Evolutionary conservation across 1,140 invertebrate species (phyloP).

Genomic region (Pseudomyrmex dendroicus): DNA sequence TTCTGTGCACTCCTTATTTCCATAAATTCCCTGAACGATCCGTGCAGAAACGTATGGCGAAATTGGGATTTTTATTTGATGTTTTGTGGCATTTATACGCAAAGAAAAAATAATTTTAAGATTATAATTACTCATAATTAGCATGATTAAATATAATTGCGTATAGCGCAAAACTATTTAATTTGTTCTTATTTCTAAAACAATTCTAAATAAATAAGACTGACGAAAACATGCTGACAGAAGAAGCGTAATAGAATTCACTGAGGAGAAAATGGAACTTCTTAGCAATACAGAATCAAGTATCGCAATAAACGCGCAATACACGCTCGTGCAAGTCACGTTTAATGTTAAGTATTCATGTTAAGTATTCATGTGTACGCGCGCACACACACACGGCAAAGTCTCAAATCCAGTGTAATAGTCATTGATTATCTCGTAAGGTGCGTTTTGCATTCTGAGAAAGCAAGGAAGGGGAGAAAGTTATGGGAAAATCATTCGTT

Average conservation of each 20-base stretch:
- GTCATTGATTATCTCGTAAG: conserved; percentile 47
- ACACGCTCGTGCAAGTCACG: conserved; percentile 37
- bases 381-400: neutral
- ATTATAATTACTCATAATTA: too few species aligned
- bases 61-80: too few species aligned
- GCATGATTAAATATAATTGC: too few species aligned
- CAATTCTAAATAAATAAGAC: too few species aligned
- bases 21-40: neutral
- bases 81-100: too few species aligned
- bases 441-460: conserved; percentile 65
- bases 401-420: neutral
- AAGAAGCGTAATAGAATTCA: neutral
- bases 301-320: neutral
- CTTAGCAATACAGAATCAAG: neutral
- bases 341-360: conserved; percentile 39
- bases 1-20: neutral
- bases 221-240: too few species aligned
- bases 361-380: conserved; percentile 21
- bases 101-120: too few species aligned
- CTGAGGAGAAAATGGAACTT: neutral
- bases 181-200: too few species aligned
- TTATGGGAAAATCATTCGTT: conserved; percentile 63
- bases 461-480: conserved; percentile 78
- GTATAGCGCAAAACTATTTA: too few species aligned
- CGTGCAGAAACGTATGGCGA: neutral